Base-by-base conservation (phyloP, 2,113 vertebrate genomes). In the Proterorhinus semilunaris region DNA sequence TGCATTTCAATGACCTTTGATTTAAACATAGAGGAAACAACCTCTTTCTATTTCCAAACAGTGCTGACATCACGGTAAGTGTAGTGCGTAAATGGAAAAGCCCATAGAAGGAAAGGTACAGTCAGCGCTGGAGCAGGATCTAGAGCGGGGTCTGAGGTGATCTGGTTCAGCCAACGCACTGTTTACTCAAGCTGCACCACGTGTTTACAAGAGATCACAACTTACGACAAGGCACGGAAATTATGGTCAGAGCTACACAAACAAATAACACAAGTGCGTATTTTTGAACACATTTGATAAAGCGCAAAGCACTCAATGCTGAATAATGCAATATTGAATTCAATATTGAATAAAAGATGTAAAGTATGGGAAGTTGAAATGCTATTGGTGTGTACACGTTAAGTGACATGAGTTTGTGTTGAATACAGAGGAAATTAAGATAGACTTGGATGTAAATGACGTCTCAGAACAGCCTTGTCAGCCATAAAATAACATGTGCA, bases 131-230 rank as follows among this genome's bases (percentile, higher is more conserved):
- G 48, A 48, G 54, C 78, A 50, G 46, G 58, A 79, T 75, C 46
- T 48, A 72, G 72, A 55, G 36, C 66, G 55, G 65, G 74, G 76
- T 78, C 62, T 42, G 71, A 72, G 79, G 68, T 81, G 67, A 70
- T 69, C 71, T 65, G 52, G 68, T 81, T 80, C 74, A 76, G 74
- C 79, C 75, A 76, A 68, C 65, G 68, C 69, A 65, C 42, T 85
- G 86, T 88, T 84, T 86, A 82, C 74, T 74, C 68, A 72, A 62
- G 61, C 73, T 79, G 78, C 71, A 59, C 63, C 12, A 72, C 71
- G 75, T 87, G 81, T 88, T 90, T 88, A 89, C 71, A 71, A 3
- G 4, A 79, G 77, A 82, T 77, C 63, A 78, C 74, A 76, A 86
- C 75, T 84, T 75, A 81, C 69, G 82, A 85, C 79, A 76, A 74